Conservation (phyloP, 2,888 invertebrate genomes). For the Dolomedes plantarius region DNA sequence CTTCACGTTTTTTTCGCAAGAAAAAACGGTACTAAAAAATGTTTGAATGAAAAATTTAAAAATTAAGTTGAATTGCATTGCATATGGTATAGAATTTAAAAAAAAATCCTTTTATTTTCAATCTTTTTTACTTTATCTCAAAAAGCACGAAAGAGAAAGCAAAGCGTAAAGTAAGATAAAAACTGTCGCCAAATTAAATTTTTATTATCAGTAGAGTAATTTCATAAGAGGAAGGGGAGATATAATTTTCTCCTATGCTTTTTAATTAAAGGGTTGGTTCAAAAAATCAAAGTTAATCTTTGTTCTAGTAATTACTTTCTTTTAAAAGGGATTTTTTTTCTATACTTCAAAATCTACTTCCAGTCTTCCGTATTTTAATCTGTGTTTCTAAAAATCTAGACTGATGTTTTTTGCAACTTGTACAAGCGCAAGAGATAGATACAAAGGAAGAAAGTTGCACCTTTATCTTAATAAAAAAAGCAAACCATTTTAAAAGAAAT, state of each 20-base stretch:
- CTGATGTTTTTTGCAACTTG: background rate
- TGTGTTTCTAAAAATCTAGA: background rate
- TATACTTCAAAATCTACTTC: too few relatives aligned
- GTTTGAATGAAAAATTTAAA: too few relatives aligned
- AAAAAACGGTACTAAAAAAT: too few relatives aligned
- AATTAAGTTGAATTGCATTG: too few relatives aligned
- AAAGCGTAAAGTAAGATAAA: background rate
- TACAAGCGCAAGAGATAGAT: background rate
- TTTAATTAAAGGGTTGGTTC: background rate
- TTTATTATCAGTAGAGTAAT: background rate
- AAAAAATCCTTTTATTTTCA: background rate
- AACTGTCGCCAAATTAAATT: background rate
- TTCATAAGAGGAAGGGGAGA: background rate
- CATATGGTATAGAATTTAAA: too few relatives aligned
- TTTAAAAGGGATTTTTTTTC: background rate
- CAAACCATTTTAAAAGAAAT: background rate
- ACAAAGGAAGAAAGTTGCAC: background rate
- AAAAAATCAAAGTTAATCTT: conserved; percentile 57
- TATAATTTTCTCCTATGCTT: background rate
- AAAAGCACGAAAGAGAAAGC: background rate
- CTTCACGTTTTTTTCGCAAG: too few relatives aligned
- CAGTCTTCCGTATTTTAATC: background rate
- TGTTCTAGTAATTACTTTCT: conserved; percentile 51
- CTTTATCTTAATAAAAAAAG: background rate
- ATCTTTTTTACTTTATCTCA: background rate